Evolutionary conservation across 2,888 invertebrate species (phyloP).

Genomic region (Ommatoiulus sabulosus): DNA sequence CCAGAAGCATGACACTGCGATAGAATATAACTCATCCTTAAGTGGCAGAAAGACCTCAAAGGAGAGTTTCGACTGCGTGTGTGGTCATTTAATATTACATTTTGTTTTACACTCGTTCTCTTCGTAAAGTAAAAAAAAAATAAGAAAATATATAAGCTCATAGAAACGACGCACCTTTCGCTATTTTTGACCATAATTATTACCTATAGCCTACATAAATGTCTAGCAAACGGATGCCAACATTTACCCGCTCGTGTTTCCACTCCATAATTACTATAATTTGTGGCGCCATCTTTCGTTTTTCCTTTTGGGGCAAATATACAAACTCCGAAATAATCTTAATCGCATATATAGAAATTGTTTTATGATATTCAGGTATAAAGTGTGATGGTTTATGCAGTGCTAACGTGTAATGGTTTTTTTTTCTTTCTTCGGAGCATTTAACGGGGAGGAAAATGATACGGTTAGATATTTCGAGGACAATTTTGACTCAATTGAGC

Average conservation of each 20-base stretch:
- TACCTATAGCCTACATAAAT: neutral
- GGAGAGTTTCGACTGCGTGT: constrained; percentile 4
- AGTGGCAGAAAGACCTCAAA: constrained; percentile 14
- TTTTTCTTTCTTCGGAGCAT: neutral
- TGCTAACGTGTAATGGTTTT: neutral
- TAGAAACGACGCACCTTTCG: neutral
- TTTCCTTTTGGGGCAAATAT: neutral
- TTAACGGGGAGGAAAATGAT: neutral
- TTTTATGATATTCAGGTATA: neutral
- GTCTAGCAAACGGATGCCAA: constrained; percentile 10
- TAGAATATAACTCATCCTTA: neutral
- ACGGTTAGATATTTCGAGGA: neutral
- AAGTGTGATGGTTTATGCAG: neutral
- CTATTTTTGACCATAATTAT: constrained; percentile 12
- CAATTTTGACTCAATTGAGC: neutral
- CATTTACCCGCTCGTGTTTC: constrained; percentile 28
- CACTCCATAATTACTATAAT: neutral
- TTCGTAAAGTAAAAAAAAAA: neutral
- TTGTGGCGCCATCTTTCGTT: constrained; percentile 9
- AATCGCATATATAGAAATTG: constrained; percentile 3
- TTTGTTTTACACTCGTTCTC: neutral
- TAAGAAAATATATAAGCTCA: neutral
- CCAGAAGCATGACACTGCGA: neutral
- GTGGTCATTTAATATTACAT: constrained; percentile 22
- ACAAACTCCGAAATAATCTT: constrained; percentile 28